Evolutionary conservation across 2,888 invertebrate species (phyloP), one percentile per base, ranked within the genome.

Genomic region (Nysson spinosus): DNA sequence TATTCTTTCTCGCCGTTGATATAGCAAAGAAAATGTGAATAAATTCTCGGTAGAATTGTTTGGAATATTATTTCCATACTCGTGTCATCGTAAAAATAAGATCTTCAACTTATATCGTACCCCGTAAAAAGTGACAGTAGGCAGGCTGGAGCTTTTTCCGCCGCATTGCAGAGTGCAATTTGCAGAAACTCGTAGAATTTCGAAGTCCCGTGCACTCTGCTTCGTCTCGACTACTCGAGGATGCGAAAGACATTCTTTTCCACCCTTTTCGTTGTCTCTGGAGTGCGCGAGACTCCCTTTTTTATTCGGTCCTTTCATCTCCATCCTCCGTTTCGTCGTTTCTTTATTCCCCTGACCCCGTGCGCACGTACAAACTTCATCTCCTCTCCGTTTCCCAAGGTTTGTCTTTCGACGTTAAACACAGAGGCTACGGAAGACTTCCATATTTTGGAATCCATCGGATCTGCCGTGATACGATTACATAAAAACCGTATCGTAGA

Each of bases 121-220:
- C 5, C 6, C 5, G 42, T 2, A 34, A 30, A 22, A 46, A 9
- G 47, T 26, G 42, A 42, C 35, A 26, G 14, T 2, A 19, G 24
- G 9, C 5, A 11, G 12, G 14, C 12, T 11, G n/a, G 9, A n/a
- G 14, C 58, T 49, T 47, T 49, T 44, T 64, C 26, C 28, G 39
- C 52, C 43, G 52, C 58, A 64, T 64, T 44, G 49, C 52, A 28
- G 47, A 30, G 26, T 11, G 46, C 24, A 50, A 58, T 58, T 67
- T 44, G 34, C 52, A 43, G 64, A 58, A 58, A 47, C 44, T 64
- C 43, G 54, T 32, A 47, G 54, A 60, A 64, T 67, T 67, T 52
- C 66, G 40, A 58, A 43, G 46, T 49, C 34, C 11, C 12, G 11
- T 35, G 35, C 19, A 11, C 37, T 22, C 19, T 4, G 14, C 43